Base-by-base conservation (phyloP, 2,888 invertebrate genomes). In the Hemaris fuciformis region DNA sequence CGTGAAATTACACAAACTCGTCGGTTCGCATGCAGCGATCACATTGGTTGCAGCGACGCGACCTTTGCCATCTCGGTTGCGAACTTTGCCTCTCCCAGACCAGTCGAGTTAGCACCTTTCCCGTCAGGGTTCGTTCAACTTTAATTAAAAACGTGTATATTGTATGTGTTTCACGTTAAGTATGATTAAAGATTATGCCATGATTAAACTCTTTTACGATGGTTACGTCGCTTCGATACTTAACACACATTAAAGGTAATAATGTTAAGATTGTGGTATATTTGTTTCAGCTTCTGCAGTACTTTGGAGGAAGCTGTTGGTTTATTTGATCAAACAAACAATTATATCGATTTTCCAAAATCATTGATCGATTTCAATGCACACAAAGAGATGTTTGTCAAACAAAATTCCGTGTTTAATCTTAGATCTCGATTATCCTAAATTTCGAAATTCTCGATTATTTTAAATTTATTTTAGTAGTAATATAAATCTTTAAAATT, bases 61-160 rank as follows among this genome's bases (percentile, higher is more conserved):
- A 77, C 76, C 78, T 75, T 68, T 73, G 68, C 62, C 67, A 69
- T 64, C 66, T 62, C 69, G 69, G 66, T 71, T 65, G 62, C 60
- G 66, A 71, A 70, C 74, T 67, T 64, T 71, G 62, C 62, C 64
- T 59, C 61, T 61, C 66, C 64, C 42, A 53, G 62, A 62, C 68
- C 63, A 68, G 64, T 71, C 38, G 23, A 59, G 45, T 45, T 34
- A 63, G 64, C 65, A 66, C 71, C 67, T 66, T 69, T 69, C 66
- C 62, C 67, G 61, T 41, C 5, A 38, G 62, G 57, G 75, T 74
- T 73, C 74, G 66, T 65, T 65, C 71, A 66, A 66, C 74, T 67
- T 53, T 53, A 53, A 53, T 53, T 53, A 62, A 61, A 61, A 57
- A 66, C 66, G 62, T 69, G 64, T 66, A 61, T 64, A 63, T 61